These are phyloP conservation scores for Teleogryllus oceanicus DNA, from an alignment of 2,888 invertebrate species.

Conservation along the genomic window DNA sequence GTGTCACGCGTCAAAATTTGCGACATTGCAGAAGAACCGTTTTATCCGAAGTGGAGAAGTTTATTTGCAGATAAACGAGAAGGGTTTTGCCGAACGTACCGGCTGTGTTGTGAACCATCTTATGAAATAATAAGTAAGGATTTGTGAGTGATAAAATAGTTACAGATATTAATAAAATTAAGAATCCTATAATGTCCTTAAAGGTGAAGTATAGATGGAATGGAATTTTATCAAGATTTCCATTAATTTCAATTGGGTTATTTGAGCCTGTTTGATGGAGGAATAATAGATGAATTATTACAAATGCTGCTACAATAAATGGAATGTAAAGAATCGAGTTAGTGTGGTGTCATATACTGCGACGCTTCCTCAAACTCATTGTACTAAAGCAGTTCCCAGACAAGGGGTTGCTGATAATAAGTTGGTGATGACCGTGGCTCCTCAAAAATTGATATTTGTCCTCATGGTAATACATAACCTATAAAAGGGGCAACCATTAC, in stretches of 20 bases:
- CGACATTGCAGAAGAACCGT: too few species aligned
- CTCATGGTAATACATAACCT: not conserved
- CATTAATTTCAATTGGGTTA: slow-evolving; percentile 63
- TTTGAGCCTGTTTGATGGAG: slow-evolving; percentile 56
- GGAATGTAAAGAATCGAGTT: slow-evolving; percentile 72
- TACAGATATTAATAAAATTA: slow-evolving; percentile 51
- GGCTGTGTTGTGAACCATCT: too few species aligned
- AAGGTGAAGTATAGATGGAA: slow-evolving; percentile 64
- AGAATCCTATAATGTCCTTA: slow-evolving; percentile 62
- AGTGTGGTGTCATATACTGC: slow-evolving; percentile 69
- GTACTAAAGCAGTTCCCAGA: slow-evolving; percentile 54
- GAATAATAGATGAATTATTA: slow-evolving; percentile 48
- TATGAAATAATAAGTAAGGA: too few species aligned
- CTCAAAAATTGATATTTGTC: not conserved
- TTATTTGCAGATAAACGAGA: too few species aligned
- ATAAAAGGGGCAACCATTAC: not conserved
- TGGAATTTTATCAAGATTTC: slow-evolving; percentile 64
- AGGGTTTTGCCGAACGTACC: too few species aligned
- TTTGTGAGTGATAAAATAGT: not conserved
- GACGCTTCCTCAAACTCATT: slow-evolving; percentile 75
- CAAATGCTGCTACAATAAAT: slow-evolving; percentile 56
- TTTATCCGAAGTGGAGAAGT: too few species aligned
- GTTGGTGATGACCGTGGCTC: not conserved
- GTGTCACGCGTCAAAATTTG: too few species aligned
- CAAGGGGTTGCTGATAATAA: not conserved